A percentile compares a stretch with the other conserved stretches of the same genome.
Evolutionary conservation across 2,113 vertebrate species (phyloP).

Genomic region (Lipotes vexillifer): DNA sequence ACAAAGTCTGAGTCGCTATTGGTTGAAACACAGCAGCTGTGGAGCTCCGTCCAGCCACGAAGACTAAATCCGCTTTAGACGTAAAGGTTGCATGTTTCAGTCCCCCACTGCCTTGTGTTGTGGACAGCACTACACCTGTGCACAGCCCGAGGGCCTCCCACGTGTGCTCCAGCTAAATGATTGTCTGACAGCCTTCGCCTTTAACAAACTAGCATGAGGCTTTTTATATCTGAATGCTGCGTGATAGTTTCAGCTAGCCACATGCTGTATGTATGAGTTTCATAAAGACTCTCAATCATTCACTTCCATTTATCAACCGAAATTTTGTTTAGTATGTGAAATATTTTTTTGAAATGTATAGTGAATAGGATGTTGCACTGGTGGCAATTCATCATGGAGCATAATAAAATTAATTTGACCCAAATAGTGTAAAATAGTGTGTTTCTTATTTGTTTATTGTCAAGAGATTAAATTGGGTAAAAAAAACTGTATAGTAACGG

Average conservation of each 20-base stretch:
- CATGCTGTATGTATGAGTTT: conserved; percentile 79
- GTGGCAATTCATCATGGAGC: conserved; percentile 88
- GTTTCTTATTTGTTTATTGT: conserved; percentile 64
- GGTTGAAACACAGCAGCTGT: conserved; percentile 69
- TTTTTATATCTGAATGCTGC: conserved; percentile 81
- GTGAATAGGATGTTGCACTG: conserved; percentile 89
- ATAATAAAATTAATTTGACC: conserved; percentile 89
- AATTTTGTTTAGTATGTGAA: conserved; percentile 86
- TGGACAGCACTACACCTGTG: conserved; percentile 71
- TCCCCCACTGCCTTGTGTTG: conserved; percentile 58
- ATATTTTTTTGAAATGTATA: conserved; percentile 84
- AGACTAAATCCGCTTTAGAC: conserved; percentile 23
- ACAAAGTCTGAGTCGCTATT: conserved; percentile 74
- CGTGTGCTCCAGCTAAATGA: conserved; percentile 73
- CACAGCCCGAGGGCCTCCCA: conserved; percentile 75
- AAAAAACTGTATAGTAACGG: not conserved
- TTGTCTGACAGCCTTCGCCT: conserved; percentile 80
- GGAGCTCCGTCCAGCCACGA: conserved; percentile 72
- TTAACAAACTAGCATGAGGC: conserved; percentile 84
- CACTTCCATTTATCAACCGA: conserved; percentile 82
- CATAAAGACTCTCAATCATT: conserved; percentile 83
- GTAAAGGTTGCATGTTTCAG: conserved; percentile 77
- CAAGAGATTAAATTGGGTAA: conserved; percentile 56
- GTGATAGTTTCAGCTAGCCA: conserved; percentile 84
- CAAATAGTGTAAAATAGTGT: conserved; percentile 70